These are phyloP conservation scores for Drosophila tripunctata DNA, from an alignment of 2,888 invertebrate genomes.

Conservation along the genomic window DNA sequence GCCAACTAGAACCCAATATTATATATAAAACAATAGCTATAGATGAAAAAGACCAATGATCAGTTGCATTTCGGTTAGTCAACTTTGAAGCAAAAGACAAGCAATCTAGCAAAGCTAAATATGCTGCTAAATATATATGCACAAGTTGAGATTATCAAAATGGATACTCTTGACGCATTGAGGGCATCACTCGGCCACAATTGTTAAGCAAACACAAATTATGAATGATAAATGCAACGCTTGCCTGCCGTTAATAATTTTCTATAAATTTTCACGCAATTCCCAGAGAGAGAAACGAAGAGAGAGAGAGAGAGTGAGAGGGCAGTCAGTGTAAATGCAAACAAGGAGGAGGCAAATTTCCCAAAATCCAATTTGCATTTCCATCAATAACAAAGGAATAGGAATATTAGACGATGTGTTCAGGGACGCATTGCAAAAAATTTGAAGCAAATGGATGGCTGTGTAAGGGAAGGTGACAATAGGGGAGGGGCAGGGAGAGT, in stretches of 20 bases:
- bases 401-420: constrained; percentile 66
- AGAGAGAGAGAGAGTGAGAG: neutral
- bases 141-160: neutral
- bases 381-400: constrained; percentile 78
- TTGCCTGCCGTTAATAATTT: constrained; percentile 71
- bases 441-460: neutral
- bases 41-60: no score
- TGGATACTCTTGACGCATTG: neutral
- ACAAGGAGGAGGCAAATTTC: constrained; percentile 61
- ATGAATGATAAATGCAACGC: constrained; percentile 66
- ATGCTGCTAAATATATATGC: neutral
- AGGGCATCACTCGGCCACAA: constrained; percentile 24
- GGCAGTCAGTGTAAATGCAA: constrained; percentile 42
- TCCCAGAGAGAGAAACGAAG: no score
- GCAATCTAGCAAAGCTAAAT: no score
- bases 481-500: neutral
- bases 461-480: neutral
- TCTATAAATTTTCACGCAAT: constrained; percentile 48
- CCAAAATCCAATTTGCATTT: constrained; percentile 76
- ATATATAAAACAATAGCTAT: no score
- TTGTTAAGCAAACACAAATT: constrained; percentile 51
- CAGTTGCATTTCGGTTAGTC: no score
- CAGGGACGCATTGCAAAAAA: constrained; percentile 7
- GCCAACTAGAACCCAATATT: no score
- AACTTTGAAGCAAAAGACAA: no score